Conservation (phyloP, 2,797 vertebrate genomes). For the Monodelphis domestica region DNA sequence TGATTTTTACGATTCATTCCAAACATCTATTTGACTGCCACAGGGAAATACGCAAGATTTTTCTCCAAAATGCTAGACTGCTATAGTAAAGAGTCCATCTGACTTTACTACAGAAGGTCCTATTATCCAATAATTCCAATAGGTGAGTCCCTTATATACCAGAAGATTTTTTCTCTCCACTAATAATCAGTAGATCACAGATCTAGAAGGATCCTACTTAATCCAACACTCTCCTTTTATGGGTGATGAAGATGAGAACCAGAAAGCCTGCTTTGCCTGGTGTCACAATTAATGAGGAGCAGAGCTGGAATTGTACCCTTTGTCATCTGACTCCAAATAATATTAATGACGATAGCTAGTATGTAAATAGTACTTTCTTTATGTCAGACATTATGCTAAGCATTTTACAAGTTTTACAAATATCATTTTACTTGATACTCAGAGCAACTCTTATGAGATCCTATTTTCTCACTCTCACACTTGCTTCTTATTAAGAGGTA, state of each 20-base stretch:
- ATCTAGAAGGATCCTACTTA: neutral
- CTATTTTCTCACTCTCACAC: neutral
- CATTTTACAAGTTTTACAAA: neutral
- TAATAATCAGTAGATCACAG: neutral
- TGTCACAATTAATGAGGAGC: neutral
- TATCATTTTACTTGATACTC: neutral
- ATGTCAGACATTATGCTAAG: neutral
- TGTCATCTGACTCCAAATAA: neutral
- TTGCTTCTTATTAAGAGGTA: neutral
- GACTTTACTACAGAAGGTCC: conserved; percentile 42
- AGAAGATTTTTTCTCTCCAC: conserved; percentile 19
- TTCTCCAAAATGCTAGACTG: conserved; percentile 50
- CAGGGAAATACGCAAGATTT: conserved; percentile 63
- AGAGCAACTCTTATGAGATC: neutral
- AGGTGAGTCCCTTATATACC: conserved; percentile 43
- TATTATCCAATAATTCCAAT: conserved; percentile 61
- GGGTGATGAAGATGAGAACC: neutral
- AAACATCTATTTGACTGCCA: conserved; percentile 73
- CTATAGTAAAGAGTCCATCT: conserved; percentile 60
- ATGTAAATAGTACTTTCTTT: neutral
- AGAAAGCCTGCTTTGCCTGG: neutral
- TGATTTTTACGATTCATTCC: conserved; percentile 77
- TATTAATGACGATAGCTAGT: neutral
- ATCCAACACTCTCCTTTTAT: neutral
- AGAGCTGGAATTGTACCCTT: neutral